phyloP scores from a whole-genome alignment of 2,113 vertebrate species.

The Cryptoleucopteryx plumbea region DNA sequence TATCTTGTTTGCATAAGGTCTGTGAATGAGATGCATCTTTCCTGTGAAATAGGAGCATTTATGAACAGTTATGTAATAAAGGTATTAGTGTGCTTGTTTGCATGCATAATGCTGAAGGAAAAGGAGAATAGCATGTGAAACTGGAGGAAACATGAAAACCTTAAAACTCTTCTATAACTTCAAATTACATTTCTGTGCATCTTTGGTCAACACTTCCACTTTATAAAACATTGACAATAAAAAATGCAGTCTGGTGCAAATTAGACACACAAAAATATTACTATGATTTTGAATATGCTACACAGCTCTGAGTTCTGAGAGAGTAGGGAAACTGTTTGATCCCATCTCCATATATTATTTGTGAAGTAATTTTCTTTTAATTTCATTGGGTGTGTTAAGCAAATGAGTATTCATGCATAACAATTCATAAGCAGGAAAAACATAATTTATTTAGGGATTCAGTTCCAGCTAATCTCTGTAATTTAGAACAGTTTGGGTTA shows the following conservation, averaged over 20 bases:
- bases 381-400: neutral
- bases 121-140: neutral
- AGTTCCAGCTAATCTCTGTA: neutral
- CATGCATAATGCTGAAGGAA: too few relatives aligned
- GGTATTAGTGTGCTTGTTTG: neutral
- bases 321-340: neutral
- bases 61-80: neutral
- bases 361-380: neutral
- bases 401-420: neutral
- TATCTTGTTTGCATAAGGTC: neutral
- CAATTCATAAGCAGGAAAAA: neutral
- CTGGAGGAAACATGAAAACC: neutral
- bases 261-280: neutral
- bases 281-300: neutral
- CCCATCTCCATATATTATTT: neutral
- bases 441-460: too few relatives aligned
- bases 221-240: too few relatives aligned
- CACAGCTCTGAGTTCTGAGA: neutral
- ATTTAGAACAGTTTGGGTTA: neutral
- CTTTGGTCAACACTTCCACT: neutral
- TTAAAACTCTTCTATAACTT: neutral
- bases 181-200: neutral
- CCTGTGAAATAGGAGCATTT: neutral
- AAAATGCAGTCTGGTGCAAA: neutral
- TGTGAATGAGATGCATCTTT: neutral